Percentiles rank a stretch among this genome's conserved stretches.
phyloP scores from a whole-genome alignment of 1,140 invertebrate genomes.

The Pogonomyrmex barbatus region DNA sequence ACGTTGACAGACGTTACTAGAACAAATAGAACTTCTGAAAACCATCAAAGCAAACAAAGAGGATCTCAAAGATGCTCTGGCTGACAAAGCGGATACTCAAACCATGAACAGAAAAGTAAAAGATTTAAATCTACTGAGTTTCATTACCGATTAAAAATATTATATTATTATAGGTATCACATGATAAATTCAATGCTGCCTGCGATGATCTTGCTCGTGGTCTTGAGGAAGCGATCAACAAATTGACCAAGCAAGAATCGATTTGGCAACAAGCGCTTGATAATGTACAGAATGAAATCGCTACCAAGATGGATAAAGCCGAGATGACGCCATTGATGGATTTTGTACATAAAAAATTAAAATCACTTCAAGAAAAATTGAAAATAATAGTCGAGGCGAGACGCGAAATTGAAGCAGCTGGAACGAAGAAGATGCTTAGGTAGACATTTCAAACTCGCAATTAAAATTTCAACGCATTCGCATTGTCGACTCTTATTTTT shows the following conservation, averaged over 20 bases:
- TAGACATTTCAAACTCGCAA: conserved; percentile 66
- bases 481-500: not conserved
- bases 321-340: conserved; percentile 89
- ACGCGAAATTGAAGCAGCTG: conserved; percentile 90
- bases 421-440: conserved; percentile 88
- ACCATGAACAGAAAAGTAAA: conserved; percentile 88
- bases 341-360: conserved; percentile 88
- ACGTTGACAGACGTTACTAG: conserved; percentile 82
- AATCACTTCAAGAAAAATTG: conserved; percentile 88
- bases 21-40: conserved; percentile 87
- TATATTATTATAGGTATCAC: conserved; percentile 85
- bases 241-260: conserved; percentile 88
- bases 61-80: conserved; percentile 89
- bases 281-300: conserved; percentile 89
- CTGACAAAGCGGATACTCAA: conserved; percentile 90
- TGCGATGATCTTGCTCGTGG: conserved; percentile 88
- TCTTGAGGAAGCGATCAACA: conserved; percentile 88
- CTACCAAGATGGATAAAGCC: conserved; percentile 89
- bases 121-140: not conserved
- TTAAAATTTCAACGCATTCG: not conserved
- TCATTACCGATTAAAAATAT: not conserved
- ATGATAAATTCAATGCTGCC: conserved; percentile 89
- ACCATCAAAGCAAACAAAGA: conserved; percentile 88
- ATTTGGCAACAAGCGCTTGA: conserved; percentile 86
- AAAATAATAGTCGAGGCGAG: conserved; percentile 86